Evolutionary conservation across 2,113 vertebrate genomes (phyloP), one percentile per base, ranked within the genome.

Genomic region (Phaethornis superciliosus): DNA sequence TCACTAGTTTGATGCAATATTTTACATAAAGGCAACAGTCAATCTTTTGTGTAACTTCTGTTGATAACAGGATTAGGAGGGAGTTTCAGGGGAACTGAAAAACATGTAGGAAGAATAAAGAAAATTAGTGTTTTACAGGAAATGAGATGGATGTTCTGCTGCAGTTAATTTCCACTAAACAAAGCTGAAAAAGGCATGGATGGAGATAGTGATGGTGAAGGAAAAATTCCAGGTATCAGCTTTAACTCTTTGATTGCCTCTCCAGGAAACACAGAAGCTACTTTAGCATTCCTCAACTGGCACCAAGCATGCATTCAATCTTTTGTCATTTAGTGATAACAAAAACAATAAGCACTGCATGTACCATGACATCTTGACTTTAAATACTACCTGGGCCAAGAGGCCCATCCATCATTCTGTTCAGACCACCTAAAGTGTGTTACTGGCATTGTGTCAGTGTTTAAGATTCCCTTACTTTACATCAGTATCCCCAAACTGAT

Each of bases 121-220:
- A 76, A 75, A 88, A 80, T 85, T 54, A 77, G 82, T 86, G 68
- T 88, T 94, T 94, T 84, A 91, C 44, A 71, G 69, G 51, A 93
- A 88, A 81, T 86, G 37, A 82, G 47, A 59, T 70, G 67, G 58
- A 87, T 72, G 52, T 81, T 93, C 83, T 90, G 33, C 47, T 85
- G 40, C 49, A 79, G 68, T 91, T 85, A 83, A 75, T 90, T 95
- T 93, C 62, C 88, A 90, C 42, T 75, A 88, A 88, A 71, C 35
- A 71, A 24, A 93, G 30, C 30, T 64, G 64, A 68, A 19, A 37
- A 58, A 30, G 23, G 71, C 0, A 0, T 91, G 75, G 85, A 69
- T 49, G 47, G 24, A 85, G 33, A 63, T 9, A 62, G 47, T 21
- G 56, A 85, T 1, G 3, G 33, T 51, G 62, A 85, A 78, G 5